Base-by-base conservation (phyloP, 2,888 invertebrate species). In the Meiosimyza platycephala region DNA sequence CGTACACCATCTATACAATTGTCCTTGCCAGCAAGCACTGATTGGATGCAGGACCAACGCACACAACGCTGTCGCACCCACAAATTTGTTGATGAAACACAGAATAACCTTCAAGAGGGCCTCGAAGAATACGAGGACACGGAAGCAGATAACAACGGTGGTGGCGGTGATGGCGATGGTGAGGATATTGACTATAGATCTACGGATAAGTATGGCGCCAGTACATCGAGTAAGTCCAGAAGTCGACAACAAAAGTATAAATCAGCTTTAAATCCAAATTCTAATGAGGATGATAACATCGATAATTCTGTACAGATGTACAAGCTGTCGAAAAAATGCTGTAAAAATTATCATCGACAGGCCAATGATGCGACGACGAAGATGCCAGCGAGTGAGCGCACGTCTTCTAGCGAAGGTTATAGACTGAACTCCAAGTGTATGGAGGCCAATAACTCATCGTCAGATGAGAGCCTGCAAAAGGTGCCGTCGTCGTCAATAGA, bases 1-100 rank as follows among this genome's bases (percentile, higher is more conserved):
- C 82, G 86, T n/a, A 82, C 85, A 22, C 86, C 86, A 47, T 86
- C 85, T 67, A 85, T 86, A 72, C 86, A 86, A 72, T 76, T 86
- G 9, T 86, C 86, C 59, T 77, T 86, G 78, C 86, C 86, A 33
- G 85, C 86, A 28, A 82, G 86, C 80, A 84, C 82, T 52, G 85
- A 86, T 72, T 86, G 86, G 86, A 85, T 85, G 81, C 79, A 82
- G 76, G 84, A 81, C 52, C 80, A 80, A 15, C 82, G 82, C 76
- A 76, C 80, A 3, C 85, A 85, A 76, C 79, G 80, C n/a, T 81
- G 76, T 74, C 81, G 81, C 73, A 79, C 78, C 64, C 80, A 77
- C 73, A 80, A 85, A 72, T 85, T 84, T 71, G 81, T 82, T 74
- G 84, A 83, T 50, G 85, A 85, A 68, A 79, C 83, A 12, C 80